Evolutionary conservation across 2,888 invertebrate species (phyloP).

Genomic region (Acanthococcus lagerstroemiae): DNA sequence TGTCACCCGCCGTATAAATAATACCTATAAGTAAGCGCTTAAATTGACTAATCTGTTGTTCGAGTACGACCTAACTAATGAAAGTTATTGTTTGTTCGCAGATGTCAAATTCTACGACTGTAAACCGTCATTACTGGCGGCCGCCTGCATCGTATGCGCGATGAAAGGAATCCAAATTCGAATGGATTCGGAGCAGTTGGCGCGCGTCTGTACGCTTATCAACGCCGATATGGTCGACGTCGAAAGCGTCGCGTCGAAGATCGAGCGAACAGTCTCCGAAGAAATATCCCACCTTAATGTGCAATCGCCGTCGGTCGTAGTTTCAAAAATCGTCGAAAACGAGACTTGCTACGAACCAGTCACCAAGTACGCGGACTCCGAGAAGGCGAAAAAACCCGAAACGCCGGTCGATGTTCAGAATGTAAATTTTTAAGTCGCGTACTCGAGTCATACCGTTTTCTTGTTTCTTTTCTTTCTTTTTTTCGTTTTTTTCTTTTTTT

Average conservation of each 20-base stretch:
- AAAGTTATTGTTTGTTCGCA: conserved; percentile 4
- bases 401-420: conserved; percentile 20
- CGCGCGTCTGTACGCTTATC: conserved; percentile 11
- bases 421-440: conserved; percentile 17
- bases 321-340: conserved; percentile 6
- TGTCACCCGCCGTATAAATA: background rate
- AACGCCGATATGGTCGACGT: conserved; percentile 6
- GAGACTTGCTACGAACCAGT: background rate
- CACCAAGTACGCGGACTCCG: background rate
- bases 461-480: background rate
- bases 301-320: background rate
- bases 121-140: conserved; percentile 19
- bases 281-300: conserved; percentile 10
- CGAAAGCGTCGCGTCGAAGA: background rate
- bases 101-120: conserved; percentile 5
- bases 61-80: background rate
- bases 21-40: background rate
- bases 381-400: conserved; percentile 10
- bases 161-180: conserved; percentile 14
- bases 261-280: conserved; percentile 18
- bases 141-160: conserved; percentile 14
- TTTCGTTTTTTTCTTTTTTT: background rate
- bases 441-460: background rate
- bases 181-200: conserved; percentile 12
- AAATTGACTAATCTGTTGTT: background rate